These are phyloP conservation scores for Trogon surrucura DNA, from an alignment of 2,113 vertebrate species.

Conservation along the genomic window DNA sequence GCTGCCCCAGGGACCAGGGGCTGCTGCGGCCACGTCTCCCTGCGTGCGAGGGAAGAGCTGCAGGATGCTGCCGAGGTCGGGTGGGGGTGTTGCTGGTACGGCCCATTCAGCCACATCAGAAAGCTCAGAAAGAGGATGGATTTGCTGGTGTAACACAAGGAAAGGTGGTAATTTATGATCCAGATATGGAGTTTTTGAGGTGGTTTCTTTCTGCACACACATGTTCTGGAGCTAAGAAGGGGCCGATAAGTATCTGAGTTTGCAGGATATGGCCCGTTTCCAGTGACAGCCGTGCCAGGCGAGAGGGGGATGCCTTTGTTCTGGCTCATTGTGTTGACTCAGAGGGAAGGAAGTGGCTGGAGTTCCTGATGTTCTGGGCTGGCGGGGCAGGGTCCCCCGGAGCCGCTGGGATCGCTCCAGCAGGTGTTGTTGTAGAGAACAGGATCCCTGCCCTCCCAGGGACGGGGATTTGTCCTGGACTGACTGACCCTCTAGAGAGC, in stretches of 20 bases:
- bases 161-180: neutral
- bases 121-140: neutral
- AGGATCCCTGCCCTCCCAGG: neutral
- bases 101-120: neutral
- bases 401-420: constrained; percentile 61
- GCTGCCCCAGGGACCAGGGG: neutral
- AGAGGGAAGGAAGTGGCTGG: constrained; percentile 77
- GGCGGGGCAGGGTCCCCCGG: constrained; percentile 34
- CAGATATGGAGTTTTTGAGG: neutral
- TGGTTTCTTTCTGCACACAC: neutral
- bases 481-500: neutral
- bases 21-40: neutral
- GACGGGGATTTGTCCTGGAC: neutral
- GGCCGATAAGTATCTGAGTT: constrained; percentile 45
- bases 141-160: neutral
- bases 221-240: constrained; percentile 6
- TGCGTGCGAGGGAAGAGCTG: neutral
- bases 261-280: constrained; percentile 61
- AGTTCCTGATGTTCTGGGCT: constrained; percentile 73
- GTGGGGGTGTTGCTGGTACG: neutral
- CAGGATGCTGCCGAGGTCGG: neutral
- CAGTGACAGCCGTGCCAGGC: constrained; percentile 32
- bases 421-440: constrained; percentile 74
- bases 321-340: constrained; percentile 72
- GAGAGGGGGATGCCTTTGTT: constrained; percentile 72